Evolutionary conservation across 2,113 vertebrate genomes (phyloP).

Genomic region (Periophthalmus modestus): DNA sequence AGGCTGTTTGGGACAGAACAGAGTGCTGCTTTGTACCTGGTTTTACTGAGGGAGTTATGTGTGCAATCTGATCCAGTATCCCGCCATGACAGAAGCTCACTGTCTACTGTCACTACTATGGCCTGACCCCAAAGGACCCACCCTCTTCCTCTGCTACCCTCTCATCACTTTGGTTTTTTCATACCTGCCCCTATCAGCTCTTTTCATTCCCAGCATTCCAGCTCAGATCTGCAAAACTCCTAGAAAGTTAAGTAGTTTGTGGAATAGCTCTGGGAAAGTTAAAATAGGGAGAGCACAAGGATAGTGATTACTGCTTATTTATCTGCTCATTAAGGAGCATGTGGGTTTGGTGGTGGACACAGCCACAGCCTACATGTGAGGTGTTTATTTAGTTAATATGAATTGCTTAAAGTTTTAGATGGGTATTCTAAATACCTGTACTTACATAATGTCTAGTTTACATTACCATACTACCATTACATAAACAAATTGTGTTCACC

Average conservation of each 20-base stretch:
- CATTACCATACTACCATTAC: too few relatives aligned
- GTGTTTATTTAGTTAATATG: neutral
- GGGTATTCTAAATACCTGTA: too few relatives aligned
- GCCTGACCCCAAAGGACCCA: conserved; percentile 29
- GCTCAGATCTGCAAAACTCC: conserved; percentile 15
- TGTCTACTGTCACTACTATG: conserved; percentile 64
- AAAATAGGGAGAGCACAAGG: neutral
- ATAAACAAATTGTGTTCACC: neutral
- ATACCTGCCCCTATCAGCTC: neutral
- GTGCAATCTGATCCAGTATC: conserved; percentile 71
- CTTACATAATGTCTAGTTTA: too few relatives aligned
- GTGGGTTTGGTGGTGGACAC: neutral
- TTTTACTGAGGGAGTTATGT: conserved; percentile 38
- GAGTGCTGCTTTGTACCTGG: conserved; percentile 72
- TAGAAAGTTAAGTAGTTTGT: neutral
- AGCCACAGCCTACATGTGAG: neutral
- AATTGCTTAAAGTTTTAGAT: neutral
- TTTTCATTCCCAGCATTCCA: conserved; percentile 48
- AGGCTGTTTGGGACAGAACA: conserved; percentile 55
- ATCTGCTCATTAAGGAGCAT: neutral
- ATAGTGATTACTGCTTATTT: neutral
- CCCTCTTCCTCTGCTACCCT: conserved; percentile 9
- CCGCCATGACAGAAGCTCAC: conserved; percentile 61
- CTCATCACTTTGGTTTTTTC: conserved; percentile 7
- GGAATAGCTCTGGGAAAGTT: neutral